These are phyloP conservation scores for Clunio marinus DNA, from an alignment of 2,888 invertebrate genomes.

Conservation along the genomic window DNA sequence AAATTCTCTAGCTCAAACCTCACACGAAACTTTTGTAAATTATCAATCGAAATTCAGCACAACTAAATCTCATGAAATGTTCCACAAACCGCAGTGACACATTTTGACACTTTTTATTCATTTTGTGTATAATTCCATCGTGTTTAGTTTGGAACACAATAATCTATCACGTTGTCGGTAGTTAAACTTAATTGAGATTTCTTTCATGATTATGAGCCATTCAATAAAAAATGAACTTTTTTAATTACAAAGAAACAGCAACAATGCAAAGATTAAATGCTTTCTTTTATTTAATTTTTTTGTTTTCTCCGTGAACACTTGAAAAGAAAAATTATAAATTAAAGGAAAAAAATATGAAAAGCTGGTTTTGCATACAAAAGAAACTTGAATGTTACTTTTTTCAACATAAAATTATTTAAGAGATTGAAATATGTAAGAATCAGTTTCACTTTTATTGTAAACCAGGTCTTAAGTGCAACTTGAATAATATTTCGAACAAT, in stretches of 20 bases:
- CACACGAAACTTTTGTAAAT: no score
- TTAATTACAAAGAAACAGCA: background rate
- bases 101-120: no score
- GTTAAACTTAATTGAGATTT: background rate
- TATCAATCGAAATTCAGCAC: no score
- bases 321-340: background rate
- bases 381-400: no score
- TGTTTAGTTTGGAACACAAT: no score
- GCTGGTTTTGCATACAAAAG: background rate
- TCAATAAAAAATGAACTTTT: background rate
- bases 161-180: no score
- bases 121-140: no score
- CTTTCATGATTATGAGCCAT: background rate
- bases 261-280: background rate
- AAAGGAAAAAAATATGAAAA: background rate
- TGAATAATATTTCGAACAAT: background rate
- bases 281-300: background rate
- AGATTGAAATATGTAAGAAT: no score
- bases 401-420: no score
- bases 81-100: no score
- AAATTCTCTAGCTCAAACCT: no score
- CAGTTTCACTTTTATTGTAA: slow-evolving; percentile 25
- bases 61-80: no score
- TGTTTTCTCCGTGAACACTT: background rate
- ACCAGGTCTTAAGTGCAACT: background rate